Percentiles rank a stretch among this genome's conserved stretches.
Evolutionary conservation across 2,113 vertebrate genomes (phyloP).

Genomic region (Deroptyus accipitrinus): DNA sequence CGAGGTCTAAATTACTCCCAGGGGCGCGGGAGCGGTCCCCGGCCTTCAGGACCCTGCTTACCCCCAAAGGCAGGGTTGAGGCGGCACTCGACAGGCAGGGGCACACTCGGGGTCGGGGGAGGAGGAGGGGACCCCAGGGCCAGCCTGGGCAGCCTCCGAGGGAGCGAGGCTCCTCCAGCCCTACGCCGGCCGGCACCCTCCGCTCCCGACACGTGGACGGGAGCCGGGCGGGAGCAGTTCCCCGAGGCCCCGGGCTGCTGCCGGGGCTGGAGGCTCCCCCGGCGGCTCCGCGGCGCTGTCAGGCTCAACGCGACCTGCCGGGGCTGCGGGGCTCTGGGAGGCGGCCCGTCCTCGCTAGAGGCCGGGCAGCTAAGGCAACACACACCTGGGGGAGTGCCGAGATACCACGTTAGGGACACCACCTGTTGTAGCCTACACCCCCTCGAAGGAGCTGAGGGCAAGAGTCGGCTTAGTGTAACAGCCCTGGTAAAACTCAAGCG

Average conservation of each 20-base stretch:
- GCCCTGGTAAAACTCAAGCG: neutral
- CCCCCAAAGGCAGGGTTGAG: rapidly evolving
- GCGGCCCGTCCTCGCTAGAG: neutral
- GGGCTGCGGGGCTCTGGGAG: no score
- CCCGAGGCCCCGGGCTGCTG: neutral
- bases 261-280: no score
- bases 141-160: no score
- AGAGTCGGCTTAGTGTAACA: neutral
- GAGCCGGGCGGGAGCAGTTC: neutral
- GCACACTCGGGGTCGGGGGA: neutral
- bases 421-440: neutral
- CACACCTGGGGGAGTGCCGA: rapidly evolving
- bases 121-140: neutral
- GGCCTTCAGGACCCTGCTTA: neutral
- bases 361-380: neutral
- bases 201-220: neutral
- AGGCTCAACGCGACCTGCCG: neutral
- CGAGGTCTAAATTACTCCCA: neutral
- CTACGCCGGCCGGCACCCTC: neutral
- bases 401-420: neutral
- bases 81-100: rapidly evolving
- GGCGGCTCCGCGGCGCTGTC: neutral
- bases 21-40: rapidly evolving
- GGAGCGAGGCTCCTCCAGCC: neutral
- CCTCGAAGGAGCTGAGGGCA: neutral